Evolutionary conservation across 1,140 invertebrate genomes (phyloP), one percentile per base, ranked within the genome.

Genomic region (Hyles vespertilio): DNA sequence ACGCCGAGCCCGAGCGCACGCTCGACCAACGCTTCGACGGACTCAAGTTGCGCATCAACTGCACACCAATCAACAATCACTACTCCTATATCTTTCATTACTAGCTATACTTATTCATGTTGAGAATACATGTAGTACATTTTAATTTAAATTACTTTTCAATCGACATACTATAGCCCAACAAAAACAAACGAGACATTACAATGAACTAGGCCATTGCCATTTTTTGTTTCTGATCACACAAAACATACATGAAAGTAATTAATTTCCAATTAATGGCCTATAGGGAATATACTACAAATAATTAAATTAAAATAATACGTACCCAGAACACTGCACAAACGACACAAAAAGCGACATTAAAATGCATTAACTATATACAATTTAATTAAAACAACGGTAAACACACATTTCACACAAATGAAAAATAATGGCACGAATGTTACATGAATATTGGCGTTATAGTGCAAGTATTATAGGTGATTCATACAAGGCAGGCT

Each of bases 11-110:
- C 0, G 73, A 71, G 7, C 81, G 72, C 9, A 72, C 59, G 61
- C 70, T 74, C 12, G 81, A 79, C 75, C 84, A 92, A 51, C 82
- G 82, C 67, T 85, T 85, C 61, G 70, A 78, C 2, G 84, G 89
- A 79, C 85, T 91, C 60, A 82, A 84, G 51, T 82, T 89, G 51
- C 89, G 84, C 49, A 93, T 91, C 48, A 93, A 73, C 92, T 92
- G 75, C 58, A 72, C 77, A 67, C 54, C 11, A 44, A 52, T 34
- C 36, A 10, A 22, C n/a, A 22, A 40, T 11, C 8, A 5, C 0
- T 40, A 40, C 8, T 40, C 8, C 0, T 8, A 40, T 5, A 40
- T 40, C 22, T 22, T 1, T 22, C 22, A 22, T 22, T 22, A 22
- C 22, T 22, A 22, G 1, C 22, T 22, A 0, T 0, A 22, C 22